phyloP scores from a whole-genome alignment of 64 coral and sea anemone species.

The Catalaphyllia jardinei region DNA sequence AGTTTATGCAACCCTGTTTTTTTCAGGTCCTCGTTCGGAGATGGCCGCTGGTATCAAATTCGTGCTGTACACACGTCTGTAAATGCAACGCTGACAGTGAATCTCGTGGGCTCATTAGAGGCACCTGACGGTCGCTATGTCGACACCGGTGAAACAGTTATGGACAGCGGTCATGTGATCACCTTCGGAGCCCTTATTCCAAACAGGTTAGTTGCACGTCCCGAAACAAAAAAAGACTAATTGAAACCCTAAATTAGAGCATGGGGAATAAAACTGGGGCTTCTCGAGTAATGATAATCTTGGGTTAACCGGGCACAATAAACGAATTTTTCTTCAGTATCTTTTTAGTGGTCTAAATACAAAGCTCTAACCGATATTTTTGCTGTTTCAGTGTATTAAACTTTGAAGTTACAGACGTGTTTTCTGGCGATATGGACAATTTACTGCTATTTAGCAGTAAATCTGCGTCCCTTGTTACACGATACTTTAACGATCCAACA shows the following conservation, averaged over 20 bases:
- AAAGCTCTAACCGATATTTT: too few relatives aligned
- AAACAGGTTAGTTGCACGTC: constrained; percentile 36
- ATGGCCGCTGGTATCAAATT: constrained; percentile 74
- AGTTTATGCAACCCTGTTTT: neutral
- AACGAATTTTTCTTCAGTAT: too few relatives aligned
- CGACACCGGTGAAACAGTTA: constrained; percentile 9
- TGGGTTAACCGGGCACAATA: too few relatives aligned
- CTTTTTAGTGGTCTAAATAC: too few relatives aligned
- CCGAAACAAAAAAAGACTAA: neutral
- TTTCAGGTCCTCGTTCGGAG: constrained; percentile 55
- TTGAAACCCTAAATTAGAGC: neutral
- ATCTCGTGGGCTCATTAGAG: constrained; percentile 32
- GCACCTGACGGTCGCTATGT: constrained; percentile 33
- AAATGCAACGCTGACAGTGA: constrained; percentile 55
- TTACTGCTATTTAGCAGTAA: constrained; percentile 40
- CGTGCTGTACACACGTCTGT: neutral
- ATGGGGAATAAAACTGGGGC: too few relatives aligned
- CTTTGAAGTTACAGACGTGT: constrained; percentile 37
- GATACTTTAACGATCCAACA: constrained; percentile 13
- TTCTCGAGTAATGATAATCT: too few relatives aligned
- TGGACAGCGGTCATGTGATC: constrained; percentile 31
- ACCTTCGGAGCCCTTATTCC: constrained; percentile 60
- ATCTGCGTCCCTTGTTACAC: constrained; percentile 1
- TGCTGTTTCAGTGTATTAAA: constrained; percentile 2
- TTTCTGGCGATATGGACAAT: constrained; percentile 80